Percentiles rank a stretch among this genome's conserved stretches.
These are phyloP conservation scores for Amphipoea oculea DNA, from an alignment of 2,888 invertebrate species.

Conservation along the genomic window DNA sequence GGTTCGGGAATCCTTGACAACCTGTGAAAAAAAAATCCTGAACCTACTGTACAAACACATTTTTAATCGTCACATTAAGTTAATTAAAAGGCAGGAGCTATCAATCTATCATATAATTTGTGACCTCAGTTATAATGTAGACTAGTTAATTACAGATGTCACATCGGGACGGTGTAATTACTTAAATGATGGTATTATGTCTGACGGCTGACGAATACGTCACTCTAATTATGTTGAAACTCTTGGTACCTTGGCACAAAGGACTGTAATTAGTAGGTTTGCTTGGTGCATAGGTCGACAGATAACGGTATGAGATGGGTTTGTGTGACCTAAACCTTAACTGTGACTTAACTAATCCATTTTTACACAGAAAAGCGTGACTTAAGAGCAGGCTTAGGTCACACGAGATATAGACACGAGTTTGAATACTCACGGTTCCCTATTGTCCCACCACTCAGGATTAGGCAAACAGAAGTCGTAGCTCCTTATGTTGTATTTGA, in stretches of 20 bases:
- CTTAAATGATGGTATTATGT: conserved; percentile 39
- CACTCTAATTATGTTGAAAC: conserved; percentile 41
- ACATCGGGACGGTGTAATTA: conserved; percentile 48
- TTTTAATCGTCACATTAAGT: conserved; percentile 17
- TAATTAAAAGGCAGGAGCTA: conserved; percentile 26
- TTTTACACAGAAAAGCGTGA: no score
- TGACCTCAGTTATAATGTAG: conserved; percentile 8
- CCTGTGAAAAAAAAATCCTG: neutral
- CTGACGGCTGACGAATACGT: conserved; percentile 8
- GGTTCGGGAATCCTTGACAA: neutral
- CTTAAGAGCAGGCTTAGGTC: no score
- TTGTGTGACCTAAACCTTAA: no score
- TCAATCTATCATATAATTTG: conserved; percentile 20
- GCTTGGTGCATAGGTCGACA: neutral
- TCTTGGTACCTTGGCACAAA: conserved; percentile 10
- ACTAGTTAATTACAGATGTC: conserved; percentile 39
- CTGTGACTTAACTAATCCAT: no score
- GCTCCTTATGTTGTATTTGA: no score
- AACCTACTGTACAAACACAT: neutral
- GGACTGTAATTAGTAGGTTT: conserved; percentile 26
- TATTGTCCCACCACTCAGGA: no score
- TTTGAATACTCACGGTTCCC: no score
- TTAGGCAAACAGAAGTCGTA: no score
- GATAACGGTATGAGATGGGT: neutral
- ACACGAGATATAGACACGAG: no score